Base-by-base conservation (phyloP, 2,888 invertebrate genomes). In the Amblyjoppa fuscipennis region DNA sequence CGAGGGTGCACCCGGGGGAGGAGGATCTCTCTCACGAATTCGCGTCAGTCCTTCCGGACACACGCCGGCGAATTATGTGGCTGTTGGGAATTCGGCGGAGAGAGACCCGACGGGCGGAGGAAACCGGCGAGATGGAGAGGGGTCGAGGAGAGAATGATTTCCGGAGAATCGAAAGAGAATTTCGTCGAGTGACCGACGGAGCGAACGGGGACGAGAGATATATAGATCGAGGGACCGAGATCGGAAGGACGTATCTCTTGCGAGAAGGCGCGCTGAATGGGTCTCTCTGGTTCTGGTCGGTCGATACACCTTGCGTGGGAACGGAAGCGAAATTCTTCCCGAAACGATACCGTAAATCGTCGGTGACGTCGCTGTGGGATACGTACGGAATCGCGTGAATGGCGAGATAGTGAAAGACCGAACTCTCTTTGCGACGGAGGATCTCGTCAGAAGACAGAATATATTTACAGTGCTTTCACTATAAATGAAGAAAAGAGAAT, bases 11-110 rank as follows among this genome's bases (percentile, higher is more conserved):
- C 61, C 20, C 20, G 20, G 31, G 13, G 4, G 61, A 13, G 41
- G 53, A 83, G 61, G 53, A 83, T 86, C 81, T 61, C 68, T 64
- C 80, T 76, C 83, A 83, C 85, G 76, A 83, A 77, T 83, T 86
- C 83, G 74, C 70, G 81, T 83, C 77, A 77, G 38, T 61, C 38
- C 78, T 70, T 53, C 59, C 41, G 83, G 71, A 77, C 70, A 74
- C 56, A 51, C 41, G 61, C 59, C 31, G 25, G 70, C 83, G 83
- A 86, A 83, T 86, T 83, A 86, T 86, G 77, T 80, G 85, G 73
- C 83, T 74, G 83, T 41, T 3, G 85, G 80, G 83, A 86, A 85
- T 85, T 83, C 71, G 34, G 66, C 7, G 20, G 69, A 51, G 56
- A 25, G 70, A 77, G 61, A 85, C 70, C 66, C 20, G 59, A 77